Evolutionary conservation across 2,888 invertebrate species (phyloP).

Genomic region (Brachypalpus laphriformis): DNA sequence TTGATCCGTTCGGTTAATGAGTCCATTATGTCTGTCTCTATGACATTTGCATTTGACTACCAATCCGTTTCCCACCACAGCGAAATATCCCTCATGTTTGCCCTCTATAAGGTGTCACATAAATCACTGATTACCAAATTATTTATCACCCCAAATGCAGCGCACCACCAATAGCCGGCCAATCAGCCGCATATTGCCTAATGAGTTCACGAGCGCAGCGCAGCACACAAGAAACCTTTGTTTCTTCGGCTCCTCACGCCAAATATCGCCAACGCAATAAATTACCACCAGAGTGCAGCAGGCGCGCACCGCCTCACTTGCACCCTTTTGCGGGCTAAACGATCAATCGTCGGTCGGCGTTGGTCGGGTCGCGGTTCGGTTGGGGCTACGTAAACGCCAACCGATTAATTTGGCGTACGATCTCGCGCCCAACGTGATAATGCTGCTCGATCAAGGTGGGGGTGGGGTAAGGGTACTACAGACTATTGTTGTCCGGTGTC

Average conservation of each 20-base stretch:
- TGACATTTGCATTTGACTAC: conserved; percentile 66
- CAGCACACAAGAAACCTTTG: conserved; percentile 31
- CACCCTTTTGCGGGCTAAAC: conserved; percentile 66
- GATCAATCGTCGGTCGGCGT: conserved; percentile 56
- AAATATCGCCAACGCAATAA: conserved; percentile 73
- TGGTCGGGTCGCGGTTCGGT: not conserved
- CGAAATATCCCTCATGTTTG: conserved; percentile 55
- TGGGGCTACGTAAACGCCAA: conserved; percentile 57
- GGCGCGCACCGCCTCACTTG: conserved; percentile 67
- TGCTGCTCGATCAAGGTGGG: conserved; percentile 33
- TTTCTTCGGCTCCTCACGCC: conserved; percentile 55
- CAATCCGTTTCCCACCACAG: conserved; percentile 31
- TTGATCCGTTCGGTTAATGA: conserved; percentile 68
- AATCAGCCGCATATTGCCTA: conserved; percentile 68
- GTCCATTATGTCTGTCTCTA: conserved; percentile 63
- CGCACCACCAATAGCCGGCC: conserved; percentile 26
- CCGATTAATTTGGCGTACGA: conserved; percentile 73
- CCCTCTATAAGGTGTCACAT: conserved; percentile 62
- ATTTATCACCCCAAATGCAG: conserved; percentile 62
- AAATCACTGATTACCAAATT: conserved; percentile 71
- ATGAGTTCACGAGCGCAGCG: conserved; percentile 68
- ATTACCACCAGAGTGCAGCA: conserved; percentile 65
- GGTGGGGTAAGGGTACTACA: too few species aligned
- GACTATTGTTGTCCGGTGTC: conserved; percentile 39
- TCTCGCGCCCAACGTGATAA: conserved; percentile 71